Conservation (phyloP, 37 sponge, comb jelly and placozoan genomes). For the Mnemiopsis leidyi region DNA sequence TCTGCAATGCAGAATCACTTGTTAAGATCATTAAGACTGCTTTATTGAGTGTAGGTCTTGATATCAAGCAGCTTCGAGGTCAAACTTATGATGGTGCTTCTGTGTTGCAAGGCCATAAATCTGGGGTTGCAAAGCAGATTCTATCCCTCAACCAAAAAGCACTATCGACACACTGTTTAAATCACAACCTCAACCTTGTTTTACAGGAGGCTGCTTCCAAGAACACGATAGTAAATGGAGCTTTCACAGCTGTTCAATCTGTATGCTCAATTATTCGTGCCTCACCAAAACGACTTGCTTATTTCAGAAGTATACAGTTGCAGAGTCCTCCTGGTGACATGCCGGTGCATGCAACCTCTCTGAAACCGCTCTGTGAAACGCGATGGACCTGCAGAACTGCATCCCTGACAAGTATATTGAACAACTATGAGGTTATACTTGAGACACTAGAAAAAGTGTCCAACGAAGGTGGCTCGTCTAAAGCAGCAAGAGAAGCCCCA, state of each 20-base stretch:
- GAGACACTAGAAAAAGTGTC: not conserved
- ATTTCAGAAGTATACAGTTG: not conserved
- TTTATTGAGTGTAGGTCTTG: conserved; percentile 63
- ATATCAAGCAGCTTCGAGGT: conserved; percentile 64
- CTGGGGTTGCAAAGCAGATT: conserved; percentile 63
- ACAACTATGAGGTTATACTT: not conserved
- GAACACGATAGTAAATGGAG: not conserved
- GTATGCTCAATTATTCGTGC: not conserved
- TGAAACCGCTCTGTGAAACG: not conserved
- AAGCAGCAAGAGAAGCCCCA: not conserved
- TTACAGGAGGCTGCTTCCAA: not conserved
- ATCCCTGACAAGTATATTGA: not conserved
- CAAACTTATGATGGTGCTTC: conserved; percentile 79
- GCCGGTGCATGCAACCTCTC: too few relatives aligned
- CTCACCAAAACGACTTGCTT: not conserved
- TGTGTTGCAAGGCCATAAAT: conserved; percentile 63
- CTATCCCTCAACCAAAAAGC: conserved; percentile 61
- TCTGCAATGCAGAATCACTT: conserved; percentile 69
- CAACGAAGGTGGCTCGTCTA: not conserved
- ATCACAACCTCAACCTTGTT: conserved; percentile 68
- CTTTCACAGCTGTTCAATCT: not conserved
- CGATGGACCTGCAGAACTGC: conserved; percentile 12
- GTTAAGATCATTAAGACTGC: conserved; percentile 63
- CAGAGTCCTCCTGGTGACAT: not conserved
- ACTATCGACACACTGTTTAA: conserved; percentile 65